phyloP scores from a whole-genome alignment of 2,113 vertebrate species.

The Lampris incognitus region DNA sequence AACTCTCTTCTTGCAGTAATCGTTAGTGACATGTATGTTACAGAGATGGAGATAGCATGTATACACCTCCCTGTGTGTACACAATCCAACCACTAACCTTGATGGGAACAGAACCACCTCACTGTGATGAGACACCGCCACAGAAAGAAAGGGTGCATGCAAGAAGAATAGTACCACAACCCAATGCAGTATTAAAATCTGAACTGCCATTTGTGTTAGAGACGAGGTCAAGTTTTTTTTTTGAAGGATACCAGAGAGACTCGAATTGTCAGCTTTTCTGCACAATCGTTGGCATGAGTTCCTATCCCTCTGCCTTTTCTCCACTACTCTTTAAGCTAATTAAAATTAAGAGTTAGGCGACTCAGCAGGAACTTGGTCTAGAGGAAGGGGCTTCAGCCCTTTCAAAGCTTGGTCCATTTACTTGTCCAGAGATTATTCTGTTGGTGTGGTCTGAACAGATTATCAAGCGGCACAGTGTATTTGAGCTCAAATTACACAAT shows the following conservation, averaged over 20 bases:
- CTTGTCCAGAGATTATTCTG: constrained; percentile 84
- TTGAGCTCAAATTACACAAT: constrained; percentile 79
- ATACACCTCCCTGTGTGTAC: constrained; percentile 81
- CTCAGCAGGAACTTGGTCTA: constrained; percentile 74
- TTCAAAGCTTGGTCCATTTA: constrained; percentile 85
- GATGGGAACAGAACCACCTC: constrained; percentile 66
- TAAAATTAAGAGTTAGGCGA: constrained; percentile 70
- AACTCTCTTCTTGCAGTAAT: constrained; percentile 71
- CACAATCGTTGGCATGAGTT: constrained; percentile 58
- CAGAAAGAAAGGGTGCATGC: constrained; percentile 77
- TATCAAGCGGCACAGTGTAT: constrained; percentile 74
- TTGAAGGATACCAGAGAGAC: constrained; percentile 49
- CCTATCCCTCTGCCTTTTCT: constrained; percentile 59
- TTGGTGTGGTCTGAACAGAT: constrained; percentile 79
- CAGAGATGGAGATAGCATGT: constrained; percentile 69
- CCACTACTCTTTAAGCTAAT: constrained; percentile 73
- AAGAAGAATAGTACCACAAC: constrained; percentile 54
- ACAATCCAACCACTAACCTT: constrained; percentile 70
- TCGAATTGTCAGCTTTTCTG: constrained; percentile 63
- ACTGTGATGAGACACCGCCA: constrained; percentile 68
- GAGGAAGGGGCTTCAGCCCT: constrained; percentile 80
- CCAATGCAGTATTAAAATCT: constrained; percentile 63
- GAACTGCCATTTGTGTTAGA: constrained; percentile 54
- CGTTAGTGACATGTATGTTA: constrained; percentile 76
- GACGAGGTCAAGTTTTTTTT: constrained; percentile 34